These are phyloP conservation scores for Betta splendens DNA, from an alignment of 2,797 vertebrate genomes.

Conservation along the genomic window DNA sequence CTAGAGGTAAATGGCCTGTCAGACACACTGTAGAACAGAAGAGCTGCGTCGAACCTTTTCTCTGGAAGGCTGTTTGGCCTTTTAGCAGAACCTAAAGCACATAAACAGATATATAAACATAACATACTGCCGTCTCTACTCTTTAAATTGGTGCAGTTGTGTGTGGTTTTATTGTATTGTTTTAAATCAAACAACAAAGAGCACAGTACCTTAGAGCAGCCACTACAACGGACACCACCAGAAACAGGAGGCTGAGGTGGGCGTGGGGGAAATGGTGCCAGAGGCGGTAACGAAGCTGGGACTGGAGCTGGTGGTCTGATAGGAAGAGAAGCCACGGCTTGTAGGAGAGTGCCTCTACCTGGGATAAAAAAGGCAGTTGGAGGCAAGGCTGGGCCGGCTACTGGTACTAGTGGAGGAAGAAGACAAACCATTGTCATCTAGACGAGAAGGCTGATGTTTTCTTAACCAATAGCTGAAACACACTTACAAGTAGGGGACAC, in stretches of 20 bases:
- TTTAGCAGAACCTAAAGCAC: conserved; percentile 84
- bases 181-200: neutral
- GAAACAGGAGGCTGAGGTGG: conserved; percentile 61
- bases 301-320: conserved; percentile 50
- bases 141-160: too few relatives aligned
- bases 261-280: conserved; percentile 38
- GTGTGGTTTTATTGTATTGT: too few relatives aligned
- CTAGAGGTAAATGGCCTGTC: conserved; percentile 88
- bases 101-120: neutral
- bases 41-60: conserved; percentile 97
- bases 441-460: neutral
- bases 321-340: conserved; percentile 63
- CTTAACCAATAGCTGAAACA: neutral
- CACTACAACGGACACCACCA: conserved; percentile 83
- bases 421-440: neutral
- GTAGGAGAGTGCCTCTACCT: conserved; percentile 65
- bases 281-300: conserved; percentile 32
- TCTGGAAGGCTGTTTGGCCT: conserved; percentile 98
- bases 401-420: conserved; percentile 35
- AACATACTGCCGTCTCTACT: too few relatives aligned
- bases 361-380: conserved; percentile 67
- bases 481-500: conserved; percentile 66
- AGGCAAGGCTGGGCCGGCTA: conserved; percentile 34
- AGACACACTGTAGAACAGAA: conserved; percentile 99
- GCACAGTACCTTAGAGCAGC: conserved; percentile 90